Percentiles rank a stretch among this genome's conserved stretches.
These are phyloP conservation scores for Strix aluco DNA, from an alignment of 2,113 vertebrate species.

Conservation along the genomic window DNA sequence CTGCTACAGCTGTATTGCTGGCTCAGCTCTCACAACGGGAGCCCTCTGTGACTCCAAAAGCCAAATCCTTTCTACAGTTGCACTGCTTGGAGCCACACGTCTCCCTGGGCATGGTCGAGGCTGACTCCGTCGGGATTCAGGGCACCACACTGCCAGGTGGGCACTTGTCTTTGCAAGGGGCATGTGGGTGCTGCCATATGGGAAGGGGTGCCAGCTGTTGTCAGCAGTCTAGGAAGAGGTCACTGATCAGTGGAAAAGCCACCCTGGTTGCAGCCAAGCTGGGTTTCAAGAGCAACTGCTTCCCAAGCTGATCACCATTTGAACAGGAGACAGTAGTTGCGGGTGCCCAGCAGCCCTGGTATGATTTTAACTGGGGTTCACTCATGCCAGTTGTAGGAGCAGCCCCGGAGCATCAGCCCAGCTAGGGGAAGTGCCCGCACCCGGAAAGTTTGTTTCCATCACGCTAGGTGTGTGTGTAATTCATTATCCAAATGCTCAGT, in stretches of 20 bases:
- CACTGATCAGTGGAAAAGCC: neutral
- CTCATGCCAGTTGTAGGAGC: neutral
- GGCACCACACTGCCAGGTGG: rapidly evolving
- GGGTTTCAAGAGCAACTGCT: neutral
- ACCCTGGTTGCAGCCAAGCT: neutral
- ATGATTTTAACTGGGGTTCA: neutral
- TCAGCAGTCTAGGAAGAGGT: neutral
- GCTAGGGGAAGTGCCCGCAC: neutral
- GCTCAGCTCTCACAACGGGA: neutral
- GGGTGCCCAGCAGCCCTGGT: neutral
- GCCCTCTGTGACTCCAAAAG: neutral
- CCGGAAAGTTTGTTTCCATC: neutral
- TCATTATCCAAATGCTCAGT: neutral
- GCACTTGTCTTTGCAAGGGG: neutral
- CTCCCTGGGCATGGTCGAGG: neutral
- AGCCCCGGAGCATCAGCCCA: neutral
- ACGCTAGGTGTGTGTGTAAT: neutral
- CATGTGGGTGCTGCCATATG: neutral
- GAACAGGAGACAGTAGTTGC: neutral
- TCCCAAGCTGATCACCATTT: neutral
- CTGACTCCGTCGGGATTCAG: rapidly evolving
- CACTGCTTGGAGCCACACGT: neutral
- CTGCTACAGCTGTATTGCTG: neutral
- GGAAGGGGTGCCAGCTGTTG: neutral
- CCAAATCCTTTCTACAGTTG: neutral